These are phyloP conservation scores for Drosophila multiciliata DNA, from an alignment of 2,888 invertebrate genomes.

Conservation along the genomic window DNA sequence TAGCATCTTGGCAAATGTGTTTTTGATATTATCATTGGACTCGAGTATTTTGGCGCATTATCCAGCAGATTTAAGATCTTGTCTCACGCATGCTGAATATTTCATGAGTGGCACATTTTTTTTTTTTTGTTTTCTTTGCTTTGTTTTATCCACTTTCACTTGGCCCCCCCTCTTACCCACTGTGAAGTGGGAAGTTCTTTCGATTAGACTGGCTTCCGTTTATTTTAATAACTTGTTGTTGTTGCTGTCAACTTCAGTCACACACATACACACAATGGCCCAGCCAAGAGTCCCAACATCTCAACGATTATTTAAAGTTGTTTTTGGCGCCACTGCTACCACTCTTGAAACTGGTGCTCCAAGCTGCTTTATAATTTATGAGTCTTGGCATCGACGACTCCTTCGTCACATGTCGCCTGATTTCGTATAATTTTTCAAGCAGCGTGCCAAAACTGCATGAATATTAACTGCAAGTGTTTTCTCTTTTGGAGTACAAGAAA, in stretches of 20 bases:
- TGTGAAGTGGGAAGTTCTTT: conserved; percentile 1
- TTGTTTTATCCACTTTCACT: conserved; percentile 21
- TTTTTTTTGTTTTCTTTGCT: not conserved
- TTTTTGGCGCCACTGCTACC: conserved; percentile 2
- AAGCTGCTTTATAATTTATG: conserved; percentile 79
- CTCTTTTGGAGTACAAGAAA: not conserved
- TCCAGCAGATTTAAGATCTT: conserved; percentile 48
- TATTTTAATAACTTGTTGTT: conserved; percentile 74
- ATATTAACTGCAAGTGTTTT: conserved; percentile 74
- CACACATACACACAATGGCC: conserved; percentile 26
- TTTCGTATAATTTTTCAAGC: conserved; percentile 68
- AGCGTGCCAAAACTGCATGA: conserved; percentile 72
- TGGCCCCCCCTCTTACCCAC: not conserved
- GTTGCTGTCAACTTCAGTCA: conserved; percentile 63
- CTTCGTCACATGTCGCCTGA: conserved; percentile 64
- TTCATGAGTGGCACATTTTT: conserved; percentile 66
- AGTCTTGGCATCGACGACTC: conserved; percentile 70
- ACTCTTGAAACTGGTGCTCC: conserved; percentile 34
- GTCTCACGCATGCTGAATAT: conserved; percentile 63
- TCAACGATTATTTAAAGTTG: conserved; percentile 50
- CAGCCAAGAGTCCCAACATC: conserved; percentile 51
- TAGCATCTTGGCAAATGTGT: conserved; percentile 60
- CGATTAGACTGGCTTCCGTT: conserved; percentile 53
- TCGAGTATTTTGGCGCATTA: conserved; percentile 52
- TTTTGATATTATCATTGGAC: conserved; percentile 70